phyloP scores from a whole-genome alignment of 2,113 vertebrate species.

The human (Homo sapiens) region GRCh38 chr3:154481501-154482000 shows the following conservation, averaged over 20 bases:
- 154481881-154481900: not conserved
- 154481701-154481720: no score
- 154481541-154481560: no score
- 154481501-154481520: no score
- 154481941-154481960: not conserved
- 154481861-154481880: not conserved
- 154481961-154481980: not conserved
- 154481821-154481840: not conserved
- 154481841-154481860: not conserved
- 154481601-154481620: no score
- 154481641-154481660: no score
- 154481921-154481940: not conserved
- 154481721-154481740: not conserved
- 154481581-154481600: no score
- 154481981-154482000: not conserved
- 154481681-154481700: no score
- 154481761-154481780: not conserved
- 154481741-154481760: not conserved
- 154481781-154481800: not conserved
- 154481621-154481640: no score
- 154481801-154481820: conserved; percentile 9
- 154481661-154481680: no score
- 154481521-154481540: no score
- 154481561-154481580: no score
- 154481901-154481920: not conserved